Conservation (phyloP, 2,888 invertebrate species). For the Acanthosepion pharaonis region DNA sequence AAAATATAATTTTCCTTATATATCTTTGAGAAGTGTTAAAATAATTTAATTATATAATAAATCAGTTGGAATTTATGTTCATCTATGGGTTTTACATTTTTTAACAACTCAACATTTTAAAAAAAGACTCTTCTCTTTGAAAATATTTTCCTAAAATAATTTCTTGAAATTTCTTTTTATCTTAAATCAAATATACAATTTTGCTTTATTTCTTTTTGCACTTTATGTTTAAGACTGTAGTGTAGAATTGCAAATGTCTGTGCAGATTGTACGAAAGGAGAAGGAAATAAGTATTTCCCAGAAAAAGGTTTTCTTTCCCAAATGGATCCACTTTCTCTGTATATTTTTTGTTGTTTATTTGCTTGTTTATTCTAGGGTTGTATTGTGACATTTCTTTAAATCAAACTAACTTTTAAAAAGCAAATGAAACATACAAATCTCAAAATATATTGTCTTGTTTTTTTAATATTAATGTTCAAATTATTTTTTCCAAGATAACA, state of each 20-base stretch:
- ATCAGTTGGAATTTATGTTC: no score
- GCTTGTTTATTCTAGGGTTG: not conserved
- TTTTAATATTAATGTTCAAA: not conserved
- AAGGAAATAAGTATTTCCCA: not conserved
- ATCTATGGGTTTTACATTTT: no score
- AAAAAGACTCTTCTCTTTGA: no score
- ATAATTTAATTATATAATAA: no score
- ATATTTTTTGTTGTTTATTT: not conserved
- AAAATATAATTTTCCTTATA: no score
- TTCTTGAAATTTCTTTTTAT: no score
- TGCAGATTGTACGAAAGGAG: not conserved
- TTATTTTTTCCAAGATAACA: not conserved
- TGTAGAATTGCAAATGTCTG: not conserved
- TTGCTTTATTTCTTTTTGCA: no score
- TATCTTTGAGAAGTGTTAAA: no score
- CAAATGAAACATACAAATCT: not conserved
- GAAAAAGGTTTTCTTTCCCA: not conserved
- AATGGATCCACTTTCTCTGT: not conserved
- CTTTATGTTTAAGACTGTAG: no score
- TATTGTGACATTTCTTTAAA: not conserved
- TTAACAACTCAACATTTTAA: no score
- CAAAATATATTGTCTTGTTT: not conserved
- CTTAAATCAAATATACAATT: no score
- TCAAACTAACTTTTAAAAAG: not conserved
- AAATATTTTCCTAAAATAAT: no score